phyloP scores from a whole-genome alignment of 2,113 vertebrate species.

The Pelusios castaneus region DNA sequence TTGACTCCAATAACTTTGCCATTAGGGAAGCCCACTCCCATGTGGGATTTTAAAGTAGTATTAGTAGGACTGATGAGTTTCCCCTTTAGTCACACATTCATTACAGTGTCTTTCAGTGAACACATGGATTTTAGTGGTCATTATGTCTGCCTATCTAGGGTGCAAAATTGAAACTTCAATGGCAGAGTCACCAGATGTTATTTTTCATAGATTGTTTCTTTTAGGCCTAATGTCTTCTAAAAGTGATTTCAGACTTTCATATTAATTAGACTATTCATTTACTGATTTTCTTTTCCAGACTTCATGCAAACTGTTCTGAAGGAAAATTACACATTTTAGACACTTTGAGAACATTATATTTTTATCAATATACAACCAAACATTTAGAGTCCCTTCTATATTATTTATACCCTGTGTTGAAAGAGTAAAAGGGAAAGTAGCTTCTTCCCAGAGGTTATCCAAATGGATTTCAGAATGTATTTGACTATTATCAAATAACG shows the following conservation, averaged over 20 bases:
- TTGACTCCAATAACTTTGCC: neutral
- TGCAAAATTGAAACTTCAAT: neutral
- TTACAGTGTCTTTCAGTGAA: neutral
- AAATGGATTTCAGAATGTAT: neutral
- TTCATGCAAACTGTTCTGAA: neutral
- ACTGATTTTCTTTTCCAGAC: neutral
- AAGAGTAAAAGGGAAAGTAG: neutral
- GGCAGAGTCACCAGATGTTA: neutral
- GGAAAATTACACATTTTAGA: neutral
- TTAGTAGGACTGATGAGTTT: neutral
- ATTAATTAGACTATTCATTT: neutral
- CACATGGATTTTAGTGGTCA: neutral
- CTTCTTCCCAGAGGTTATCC: neutral
- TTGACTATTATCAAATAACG: neutral
- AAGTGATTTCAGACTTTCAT: neutral
- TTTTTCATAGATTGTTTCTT: neutral
- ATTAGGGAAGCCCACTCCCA: no score
- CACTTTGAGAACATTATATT: neutral
- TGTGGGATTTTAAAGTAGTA: neutral
- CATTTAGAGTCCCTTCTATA: neutral
- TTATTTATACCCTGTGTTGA: neutral
- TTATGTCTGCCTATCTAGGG: neutral
- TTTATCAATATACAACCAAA: neutral
- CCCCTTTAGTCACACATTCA: neutral
- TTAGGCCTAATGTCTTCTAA: neutral